Evolutionary conservation across 2,797 vertebrate genomes (phyloP).

Genomic region (Fistularia tabacaria): DNA sequence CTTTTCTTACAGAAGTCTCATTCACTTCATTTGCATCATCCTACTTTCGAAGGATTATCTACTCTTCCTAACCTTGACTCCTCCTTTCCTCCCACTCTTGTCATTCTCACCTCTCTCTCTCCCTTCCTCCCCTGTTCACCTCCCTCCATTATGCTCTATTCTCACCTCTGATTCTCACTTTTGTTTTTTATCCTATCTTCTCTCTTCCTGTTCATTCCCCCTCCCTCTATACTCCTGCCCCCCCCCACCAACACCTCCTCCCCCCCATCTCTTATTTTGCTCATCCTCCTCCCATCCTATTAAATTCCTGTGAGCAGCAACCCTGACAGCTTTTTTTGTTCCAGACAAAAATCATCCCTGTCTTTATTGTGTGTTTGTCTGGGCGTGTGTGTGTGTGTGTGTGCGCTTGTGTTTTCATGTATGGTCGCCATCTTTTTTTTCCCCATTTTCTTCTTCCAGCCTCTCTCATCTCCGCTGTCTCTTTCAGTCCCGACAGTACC

Average conservation of each 20-base stretch:
- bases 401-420: constrained; percentile 15
- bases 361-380: constrained; percentile 40
- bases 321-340: constrained; percentile 29
- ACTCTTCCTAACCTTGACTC: not conserved
- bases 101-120: constrained; percentile 2
- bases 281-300: constrained; percentile 34
- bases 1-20: not conserved
- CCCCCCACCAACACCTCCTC: no score
- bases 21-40: not conserved
- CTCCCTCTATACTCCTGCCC: no score
- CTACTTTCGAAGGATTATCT: no score
- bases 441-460: constrained; percentile 35
- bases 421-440: constrained; percentile 49
- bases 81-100: not conserved
- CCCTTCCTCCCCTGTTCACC: not conserved
- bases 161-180: no score
- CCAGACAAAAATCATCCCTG: constrained; percentile 56
- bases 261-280: no score
- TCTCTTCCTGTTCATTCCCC: no score
- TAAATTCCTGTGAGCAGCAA: constrained; percentile 50
- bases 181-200: no score
- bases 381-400: constrained; percentile 11
- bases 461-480: constrained; percentile 27
- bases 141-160: not conserved
- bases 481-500: constrained; percentile 11